phyloP scores from a whole-genome alignment of 2,797 vertebrate genomes.

The Myotis findleyi region DNA sequence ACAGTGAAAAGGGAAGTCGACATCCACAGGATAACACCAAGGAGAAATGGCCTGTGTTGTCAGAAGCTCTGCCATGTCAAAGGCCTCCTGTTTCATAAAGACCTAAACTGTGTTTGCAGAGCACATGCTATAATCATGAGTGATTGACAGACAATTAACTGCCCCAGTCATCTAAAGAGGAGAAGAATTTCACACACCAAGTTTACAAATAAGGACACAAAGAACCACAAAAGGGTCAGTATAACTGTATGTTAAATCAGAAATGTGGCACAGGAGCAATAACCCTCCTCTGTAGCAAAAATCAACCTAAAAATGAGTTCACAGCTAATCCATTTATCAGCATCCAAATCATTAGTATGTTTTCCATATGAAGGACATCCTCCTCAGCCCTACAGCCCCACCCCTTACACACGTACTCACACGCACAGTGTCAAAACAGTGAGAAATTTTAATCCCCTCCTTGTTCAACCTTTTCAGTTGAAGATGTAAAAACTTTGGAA shows the following conservation, averaged over 20 bases:
- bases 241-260: not conserved
- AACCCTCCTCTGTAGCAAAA: not conserved
- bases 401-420: not conserved
- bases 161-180: not conserved
- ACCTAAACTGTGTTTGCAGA: not conserved
- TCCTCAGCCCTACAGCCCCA: not conserved
- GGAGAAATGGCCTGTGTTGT: not conserved
- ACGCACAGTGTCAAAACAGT: not conserved
- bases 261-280: not conserved
- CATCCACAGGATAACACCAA: not conserved
- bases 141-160: not conserved
- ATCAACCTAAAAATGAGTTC: not conserved
- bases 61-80: not conserved
- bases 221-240: not conserved
- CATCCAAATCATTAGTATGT: not conserved
- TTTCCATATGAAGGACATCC: not conserved
- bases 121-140: not conserved
- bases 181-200: not conserved
- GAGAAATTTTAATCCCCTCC: not conserved
- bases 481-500: not conserved
- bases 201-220: not conserved
- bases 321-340: not conserved
- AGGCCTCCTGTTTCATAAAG: not conserved
- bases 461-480: not conserved
- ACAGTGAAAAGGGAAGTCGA: not conserved